Evolutionary conservation across 1,140 invertebrate genomes (phyloP).

Genomic region (Brachystomella parvula): DNA sequence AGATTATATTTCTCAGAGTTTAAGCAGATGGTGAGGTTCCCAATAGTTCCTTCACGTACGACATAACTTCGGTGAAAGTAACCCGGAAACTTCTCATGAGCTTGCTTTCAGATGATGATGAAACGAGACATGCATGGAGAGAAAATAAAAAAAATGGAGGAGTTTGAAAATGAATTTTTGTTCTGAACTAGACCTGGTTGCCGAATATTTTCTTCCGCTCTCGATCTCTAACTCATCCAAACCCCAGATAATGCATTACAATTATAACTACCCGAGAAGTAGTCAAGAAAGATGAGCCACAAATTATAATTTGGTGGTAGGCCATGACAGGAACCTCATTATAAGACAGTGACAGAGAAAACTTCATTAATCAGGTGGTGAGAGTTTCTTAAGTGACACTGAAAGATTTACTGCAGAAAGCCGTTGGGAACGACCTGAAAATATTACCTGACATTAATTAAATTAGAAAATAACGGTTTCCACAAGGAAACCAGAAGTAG

Average conservation of each 20-base stretch:
- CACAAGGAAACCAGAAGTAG: not conserved
- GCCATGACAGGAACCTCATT: not conserved
- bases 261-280: too few species aligned
- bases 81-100: not conserved
- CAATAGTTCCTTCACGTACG: conserved; percentile 14
- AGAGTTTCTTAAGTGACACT: conserved; percentile 10
- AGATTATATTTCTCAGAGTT: conserved; percentile 5
- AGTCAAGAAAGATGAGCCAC: not conserved
- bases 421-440: not conserved
- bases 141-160: not conserved
- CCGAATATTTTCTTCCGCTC: too few species aligned
- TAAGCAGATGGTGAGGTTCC: conserved; percentile 25
- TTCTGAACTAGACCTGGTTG: not conserved
- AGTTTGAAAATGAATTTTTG: not conserved
- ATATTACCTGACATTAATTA: conserved; percentile 12
- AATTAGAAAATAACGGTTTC: not conserved
- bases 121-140: not conserved
- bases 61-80: not conserved
- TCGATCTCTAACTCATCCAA: too few species aligned
- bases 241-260: too few species aligned
- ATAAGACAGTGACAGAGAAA: not conserved
- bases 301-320: conserved; percentile 7
- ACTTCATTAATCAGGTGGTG: not conserved
- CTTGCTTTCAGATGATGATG: not conserved
- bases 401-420: conserved; percentile 1